A percentile compares a stretch with the other conserved stretches of the same genome.
These are phyloP conservation scores for Lagodon rhomboides DNA, from an alignment of 2,797 vertebrate species.

Conservation along the genomic window DNA sequence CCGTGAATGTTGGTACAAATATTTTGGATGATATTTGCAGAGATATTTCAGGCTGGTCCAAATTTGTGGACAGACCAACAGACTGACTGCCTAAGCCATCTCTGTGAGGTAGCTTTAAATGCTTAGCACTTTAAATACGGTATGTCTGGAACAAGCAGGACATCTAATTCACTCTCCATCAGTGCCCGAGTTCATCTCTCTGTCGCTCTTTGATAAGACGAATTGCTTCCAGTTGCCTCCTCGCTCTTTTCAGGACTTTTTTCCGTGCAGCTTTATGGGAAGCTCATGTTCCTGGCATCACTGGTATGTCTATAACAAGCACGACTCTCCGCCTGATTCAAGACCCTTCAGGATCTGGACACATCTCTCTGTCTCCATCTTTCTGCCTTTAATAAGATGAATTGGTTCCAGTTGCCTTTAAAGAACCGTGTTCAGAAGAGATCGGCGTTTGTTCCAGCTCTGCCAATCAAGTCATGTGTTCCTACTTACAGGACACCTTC, in stretches of 20 bases:
- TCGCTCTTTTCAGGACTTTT: conserved; percentile 49
- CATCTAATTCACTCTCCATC: conserved; percentile 20
- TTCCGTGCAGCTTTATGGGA: conserved; percentile 51
- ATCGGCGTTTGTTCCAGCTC: conserved; percentile 38
- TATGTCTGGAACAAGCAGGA: conserved; percentile 46
- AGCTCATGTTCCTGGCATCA: conserved; percentile 63
- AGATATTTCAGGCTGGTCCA: not conserved
- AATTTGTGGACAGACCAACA: not conserved
- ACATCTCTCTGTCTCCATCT: conserved; percentile 16
- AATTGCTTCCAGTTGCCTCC: conserved; percentile 67
- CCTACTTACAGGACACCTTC: conserved; percentile 54
- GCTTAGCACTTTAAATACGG: conserved; percentile 20
- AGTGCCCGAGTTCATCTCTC: conserved; percentile 22
- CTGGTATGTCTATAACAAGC: conserved; percentile 55
- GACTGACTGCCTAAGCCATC: not conserved
- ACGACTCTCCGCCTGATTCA: conserved; percentile 27
- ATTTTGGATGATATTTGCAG: not conserved
- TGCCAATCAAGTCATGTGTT: conserved; percentile 56
- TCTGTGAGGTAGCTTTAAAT: not conserved
- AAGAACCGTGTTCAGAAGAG: conserved; percentile 6
- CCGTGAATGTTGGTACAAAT: not conserved
- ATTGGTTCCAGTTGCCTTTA: conserved; percentile 60
- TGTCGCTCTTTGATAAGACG: conserved; percentile 47
- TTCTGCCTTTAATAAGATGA: conserved; percentile 38
- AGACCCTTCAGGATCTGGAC: conserved; percentile 10